Percentiles rank a stretch among this genome's conserved stretches.
Evolutionary conservation across 2,797 vertebrate genomes (phyloP).

Genomic region (Melanotaenia pygmaea): DNA sequence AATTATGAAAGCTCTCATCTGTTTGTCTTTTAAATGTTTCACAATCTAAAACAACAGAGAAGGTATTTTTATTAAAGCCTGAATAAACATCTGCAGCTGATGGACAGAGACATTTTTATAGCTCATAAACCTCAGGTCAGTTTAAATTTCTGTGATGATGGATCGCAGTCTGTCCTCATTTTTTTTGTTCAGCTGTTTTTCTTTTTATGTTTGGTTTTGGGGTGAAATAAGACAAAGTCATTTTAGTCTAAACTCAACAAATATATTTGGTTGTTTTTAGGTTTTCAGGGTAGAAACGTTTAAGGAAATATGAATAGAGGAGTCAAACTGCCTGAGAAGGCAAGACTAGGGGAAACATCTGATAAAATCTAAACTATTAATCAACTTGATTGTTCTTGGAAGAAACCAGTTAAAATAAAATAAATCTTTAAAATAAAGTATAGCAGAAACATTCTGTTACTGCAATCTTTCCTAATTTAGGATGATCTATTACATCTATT

Average conservation of each 20-base stretch:
- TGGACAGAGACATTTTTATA: constrained; percentile 21
- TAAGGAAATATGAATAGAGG: too few species aligned
- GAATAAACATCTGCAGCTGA: constrained; percentile 42
- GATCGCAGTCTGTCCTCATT: constrained; percentile 12
- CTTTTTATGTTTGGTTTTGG: constrained; percentile 24
- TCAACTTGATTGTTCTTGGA: constrained; percentile 4
- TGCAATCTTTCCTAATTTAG: constrained; percentile 5
- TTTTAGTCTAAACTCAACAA: constrained; percentile 27
- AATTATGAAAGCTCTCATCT: constrained; percentile 20
- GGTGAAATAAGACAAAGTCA: constrained; percentile 16
- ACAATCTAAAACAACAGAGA: constrained; percentile 32
- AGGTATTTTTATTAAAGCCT: constrained; percentile 25
- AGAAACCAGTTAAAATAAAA: not conserved
- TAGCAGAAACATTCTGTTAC: not conserved
- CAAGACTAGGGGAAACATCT: not conserved
- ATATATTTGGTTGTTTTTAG: constrained; percentile 4
- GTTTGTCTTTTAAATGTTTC: constrained; percentile 37
- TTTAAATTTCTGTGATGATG: constrained; percentile 14
- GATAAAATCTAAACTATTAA: constrained; percentile 9
- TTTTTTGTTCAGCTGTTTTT: constrained; percentile 27
- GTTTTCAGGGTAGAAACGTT: not conserved
- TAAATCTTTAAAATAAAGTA: not conserved
- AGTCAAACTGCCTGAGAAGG: constrained; percentile 2
- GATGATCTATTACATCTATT: not conserved
- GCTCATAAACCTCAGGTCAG: constrained; percentile 16